These are phyloP conservation scores for Canis aureus DNA, from an alignment of 2,113 vertebrate species.

Conservation along the genomic window DNA sequence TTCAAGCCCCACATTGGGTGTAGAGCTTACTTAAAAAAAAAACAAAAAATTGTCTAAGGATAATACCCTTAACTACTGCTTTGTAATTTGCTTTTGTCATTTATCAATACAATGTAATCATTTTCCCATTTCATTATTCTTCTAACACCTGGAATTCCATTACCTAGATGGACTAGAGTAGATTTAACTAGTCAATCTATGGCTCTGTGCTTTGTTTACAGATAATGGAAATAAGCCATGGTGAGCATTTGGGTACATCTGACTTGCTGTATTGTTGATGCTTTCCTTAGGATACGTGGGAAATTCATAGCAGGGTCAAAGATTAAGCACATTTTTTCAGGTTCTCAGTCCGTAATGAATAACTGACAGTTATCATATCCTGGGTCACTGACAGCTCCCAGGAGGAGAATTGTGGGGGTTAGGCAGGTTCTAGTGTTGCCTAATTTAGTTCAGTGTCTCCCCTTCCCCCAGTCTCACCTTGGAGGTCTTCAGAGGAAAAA, in stretches of 20 bases:
- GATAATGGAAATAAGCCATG: not conserved
- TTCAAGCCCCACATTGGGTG: not conserved
- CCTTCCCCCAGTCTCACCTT: not conserved
- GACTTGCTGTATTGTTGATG: not conserved
- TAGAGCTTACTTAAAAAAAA: not conserved
- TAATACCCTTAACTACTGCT: not conserved
- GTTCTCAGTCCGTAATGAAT: not conserved
- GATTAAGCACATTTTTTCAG: conserved; percentile 41
- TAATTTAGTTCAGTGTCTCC: not conserved
- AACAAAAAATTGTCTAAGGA: not conserved
- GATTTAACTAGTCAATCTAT: not conserved
- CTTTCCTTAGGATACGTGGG: not conserved
- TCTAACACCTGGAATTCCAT: conserved; percentile 41
- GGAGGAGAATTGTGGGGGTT: not conserved
- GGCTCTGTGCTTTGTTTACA: not conserved
- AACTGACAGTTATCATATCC: not conserved
- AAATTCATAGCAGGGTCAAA: not conserved
- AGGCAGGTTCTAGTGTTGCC: not conserved
- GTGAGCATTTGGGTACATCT: not conserved
- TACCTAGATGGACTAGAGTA: not conserved
- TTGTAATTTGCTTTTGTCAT: not conserved
- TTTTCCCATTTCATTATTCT: not conserved
- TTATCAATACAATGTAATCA: not conserved
- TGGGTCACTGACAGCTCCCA: not conserved
- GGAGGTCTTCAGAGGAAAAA: not conserved